A percentile compares a stretch with the other conserved stretches of the same genome.
These are phyloP conservation scores for Drosophila seguyi DNA, from an alignment of 1,140 invertebrate genomes.

Conservation along the genomic window DNA sequence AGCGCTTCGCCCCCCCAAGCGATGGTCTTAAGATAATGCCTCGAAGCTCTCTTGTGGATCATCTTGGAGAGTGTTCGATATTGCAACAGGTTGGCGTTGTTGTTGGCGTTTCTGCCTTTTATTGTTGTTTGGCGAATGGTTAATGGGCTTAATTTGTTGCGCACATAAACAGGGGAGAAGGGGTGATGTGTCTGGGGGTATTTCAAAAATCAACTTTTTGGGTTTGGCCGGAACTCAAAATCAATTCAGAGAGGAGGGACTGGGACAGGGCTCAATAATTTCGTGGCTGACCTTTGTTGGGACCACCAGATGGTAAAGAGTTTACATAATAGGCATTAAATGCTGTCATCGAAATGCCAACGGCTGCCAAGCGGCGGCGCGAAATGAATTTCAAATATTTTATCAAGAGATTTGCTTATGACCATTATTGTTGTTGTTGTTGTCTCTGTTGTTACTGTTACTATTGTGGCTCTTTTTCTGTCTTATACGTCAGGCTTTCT, in stretches of 20 bases:
- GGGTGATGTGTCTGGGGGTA: slow-evolving; percentile 26
- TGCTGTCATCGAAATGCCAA: slow-evolving; percentile 75
- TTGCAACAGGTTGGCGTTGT: slow-evolving; percentile 53
- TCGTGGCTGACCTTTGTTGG: slow-evolving; percentile 55
- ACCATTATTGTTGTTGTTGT: slow-evolving; percentile 19
- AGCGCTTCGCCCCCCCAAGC: neutral
- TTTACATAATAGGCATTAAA: slow-evolving; percentile 77
- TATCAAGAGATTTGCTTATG: slow-evolving; percentile 59
- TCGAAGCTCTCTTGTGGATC: slow-evolving; percentile 24
- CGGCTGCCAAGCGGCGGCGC: slow-evolving; percentile 57
- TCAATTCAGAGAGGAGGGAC: slow-evolving; percentile 26
- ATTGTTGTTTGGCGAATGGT: slow-evolving; percentile 17
- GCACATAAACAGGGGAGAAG: slow-evolving; percentile 6
- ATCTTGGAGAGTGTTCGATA: slow-evolving; percentile 36
- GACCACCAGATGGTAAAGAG: slow-evolving; percentile 33
- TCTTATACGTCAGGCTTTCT: neutral
- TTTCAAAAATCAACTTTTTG: slow-evolving; percentile 38
- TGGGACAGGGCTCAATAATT: slow-evolving; percentile 23
- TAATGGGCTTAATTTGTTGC: slow-evolving; percentile 59
- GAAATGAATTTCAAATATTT: slow-evolving; percentile 80
- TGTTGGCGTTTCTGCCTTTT: slow-evolving; percentile 19
- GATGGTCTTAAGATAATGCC: slow-evolving; percentile 22
- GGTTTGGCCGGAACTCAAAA: slow-evolving; percentile 63
- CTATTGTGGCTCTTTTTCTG: neutral
- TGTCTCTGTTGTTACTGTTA: slow-evolving; percentile 25